Evolutionary conservation across 2,888 invertebrate genomes (phyloP).

Genomic region (Petrophora chlorosata): DNA sequence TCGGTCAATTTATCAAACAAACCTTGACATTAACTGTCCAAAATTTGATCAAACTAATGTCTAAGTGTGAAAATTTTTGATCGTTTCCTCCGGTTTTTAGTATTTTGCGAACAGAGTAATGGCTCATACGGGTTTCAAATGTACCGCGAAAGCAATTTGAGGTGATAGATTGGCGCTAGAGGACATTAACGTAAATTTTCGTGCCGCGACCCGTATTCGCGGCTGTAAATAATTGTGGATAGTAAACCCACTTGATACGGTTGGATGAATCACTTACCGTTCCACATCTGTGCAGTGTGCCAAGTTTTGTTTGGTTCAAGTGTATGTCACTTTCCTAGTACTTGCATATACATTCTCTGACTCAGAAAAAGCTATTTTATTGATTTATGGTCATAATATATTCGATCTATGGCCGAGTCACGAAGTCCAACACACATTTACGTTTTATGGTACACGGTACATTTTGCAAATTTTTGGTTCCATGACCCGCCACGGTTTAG

Average conservation of each 20-base stretch:
- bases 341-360: no score
- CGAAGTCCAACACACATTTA: no score
- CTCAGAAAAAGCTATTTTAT: no score
- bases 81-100: conserved; percentile 7
- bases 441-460: no score
- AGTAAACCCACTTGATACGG: conserved; percentile 22
- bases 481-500: no score
- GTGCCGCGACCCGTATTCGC: conserved; percentile 30
- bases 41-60: neutral
- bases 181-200: conserved; percentile 28
- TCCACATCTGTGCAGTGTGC: neutral
- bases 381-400: no score
- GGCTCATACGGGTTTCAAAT: conserved; percentile 23
- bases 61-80: neutral
- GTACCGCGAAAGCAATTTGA: conserved; percentile 24
- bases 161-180: conserved; percentile 33
- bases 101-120: conserved; percentile 26
- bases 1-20: no score
- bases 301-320: neutral
- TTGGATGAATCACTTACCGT: conserved; percentile 8
- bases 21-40: neutral
- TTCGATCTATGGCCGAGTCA: no score
- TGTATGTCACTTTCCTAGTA: no score
- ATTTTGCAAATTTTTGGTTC: no score
- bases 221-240: conserved; percentile 15